Evolutionary conservation across 2,888 invertebrate genomes (phyloP).

Genomic region (Tipula confusa): DNA sequence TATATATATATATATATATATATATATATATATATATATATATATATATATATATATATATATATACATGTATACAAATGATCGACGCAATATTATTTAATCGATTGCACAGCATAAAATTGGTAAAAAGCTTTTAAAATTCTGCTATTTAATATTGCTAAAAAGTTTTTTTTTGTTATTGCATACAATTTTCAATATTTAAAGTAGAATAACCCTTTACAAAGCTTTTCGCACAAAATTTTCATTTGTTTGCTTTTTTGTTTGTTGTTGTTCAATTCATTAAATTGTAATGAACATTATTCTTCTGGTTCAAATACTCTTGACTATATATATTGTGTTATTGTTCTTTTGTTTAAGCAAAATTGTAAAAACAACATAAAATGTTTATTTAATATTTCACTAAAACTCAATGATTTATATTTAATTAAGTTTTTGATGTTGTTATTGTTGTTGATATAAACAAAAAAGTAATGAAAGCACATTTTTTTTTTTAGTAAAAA

Average conservation of each 20-base stretch:
- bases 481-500: background rate
- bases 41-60: no score
- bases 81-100: no score
- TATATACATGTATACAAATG: no score
- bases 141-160: background rate
- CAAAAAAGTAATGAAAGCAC: background rate
- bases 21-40: no score
- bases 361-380: background rate
- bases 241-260: background rate
- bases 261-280: background rate
- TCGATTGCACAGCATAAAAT: no score
- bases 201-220: no score
- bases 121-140: background rate
- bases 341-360: background rate
- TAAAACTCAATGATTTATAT: constrained; percentile 16
- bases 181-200: no score
- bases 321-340: background rate
- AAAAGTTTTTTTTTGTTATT: no score
- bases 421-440: background rate
- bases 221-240: background rate
- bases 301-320: background rate
- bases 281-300: background rate
- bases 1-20: no score
- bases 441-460: background rate
- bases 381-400: constrained; percentile 9